Conservation (phyloP, 2,888 invertebrate species). For the Leptinotarsa haldemani region DNA sequence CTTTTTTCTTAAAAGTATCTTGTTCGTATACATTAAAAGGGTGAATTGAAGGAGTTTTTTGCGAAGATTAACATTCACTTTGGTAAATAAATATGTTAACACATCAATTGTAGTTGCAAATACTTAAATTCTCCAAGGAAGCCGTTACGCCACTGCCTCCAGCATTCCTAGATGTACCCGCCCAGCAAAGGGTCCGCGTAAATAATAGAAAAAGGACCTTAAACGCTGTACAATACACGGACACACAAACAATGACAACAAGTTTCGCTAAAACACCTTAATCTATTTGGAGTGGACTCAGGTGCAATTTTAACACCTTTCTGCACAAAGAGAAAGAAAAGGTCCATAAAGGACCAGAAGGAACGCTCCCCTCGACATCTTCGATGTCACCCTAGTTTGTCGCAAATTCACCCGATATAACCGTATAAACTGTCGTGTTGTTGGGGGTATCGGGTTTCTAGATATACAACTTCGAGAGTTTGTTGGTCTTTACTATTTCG, state of each 20-base stretch:
- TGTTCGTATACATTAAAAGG: too few species aligned
- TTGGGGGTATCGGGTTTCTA: conserved; percentile 53
- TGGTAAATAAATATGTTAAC: too few species aligned
- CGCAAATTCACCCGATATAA: conserved; percentile 55
- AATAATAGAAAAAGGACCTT: conserved; percentile 39
- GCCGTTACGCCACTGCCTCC: conserved; percentile 13
- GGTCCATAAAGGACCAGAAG: conserved; percentile 35
- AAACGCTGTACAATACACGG: conserved; percentile 49
- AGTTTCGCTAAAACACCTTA: conserved; percentile 59
- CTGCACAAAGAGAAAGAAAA: conserved; percentile 49
- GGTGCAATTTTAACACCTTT: conserved; percentile 64
- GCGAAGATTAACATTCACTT: too few species aligned
- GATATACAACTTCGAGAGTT: conserved; percentile 34
- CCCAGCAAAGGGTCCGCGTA: background rate
- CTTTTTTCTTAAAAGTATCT: too few species aligned
- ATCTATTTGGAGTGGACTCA: conserved; percentile 64
- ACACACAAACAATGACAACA: conserved; percentile 45
- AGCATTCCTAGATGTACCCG: conserved; percentile 4
- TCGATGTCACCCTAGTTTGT: conserved; percentile 46
- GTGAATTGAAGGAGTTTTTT: too few species aligned
- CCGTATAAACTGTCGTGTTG: conserved; percentile 57
- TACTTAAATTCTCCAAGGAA: too few species aligned
- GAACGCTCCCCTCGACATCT: conserved; percentile 44
- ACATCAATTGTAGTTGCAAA: too few species aligned
- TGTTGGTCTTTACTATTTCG: conserved; percentile 4